Base-by-base conservation (phyloP, 2,888 invertebrate species). In the Keiferia lycopersicella region DNA sequence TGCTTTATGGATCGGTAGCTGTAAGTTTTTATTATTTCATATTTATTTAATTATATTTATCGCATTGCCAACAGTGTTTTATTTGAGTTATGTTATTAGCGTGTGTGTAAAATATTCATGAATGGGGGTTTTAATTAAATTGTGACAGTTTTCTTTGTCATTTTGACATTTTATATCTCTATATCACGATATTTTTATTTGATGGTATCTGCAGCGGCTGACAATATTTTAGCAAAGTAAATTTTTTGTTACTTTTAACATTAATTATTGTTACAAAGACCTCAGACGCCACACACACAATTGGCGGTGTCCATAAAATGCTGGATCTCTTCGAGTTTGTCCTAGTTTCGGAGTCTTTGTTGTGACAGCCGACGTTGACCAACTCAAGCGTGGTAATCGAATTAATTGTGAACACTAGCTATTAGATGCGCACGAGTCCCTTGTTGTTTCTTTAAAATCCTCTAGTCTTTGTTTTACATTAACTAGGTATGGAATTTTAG, bases 371-470 rank as follows among this genome's bases (percentile, higher is more conserved):
- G 82, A 82, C 86, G 87, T 89, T 87, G 87, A 82, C 80, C 84
- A 86, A 86, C 80, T 79, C 84, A 86, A 81, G 88, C 89, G 87
- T 89, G 85, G 75, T 87, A 88, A 90, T 90, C 86, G 86, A 84
- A 81, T 88, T 91, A 91, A 91, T 91, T 88, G 86, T 84, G 51
- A 34, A 39, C 56, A 56, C 34, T 16, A 45, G 34, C 10, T 26
- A 53, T 53, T 53, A 26, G 51, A 53, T 22, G 51, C 51, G 51
- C 51, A 51, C 51, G 51, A 53, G 51, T 53, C 51, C 22, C 14
- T 45, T 26, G 51, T 53, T 53, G 22, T 22, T 53, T 53, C 22
- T 45, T 45, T 16, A 22, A 14, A 53, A 53, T 22, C 48, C 18
- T 48, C 48, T 48, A 18, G 48, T 18, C 22, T 53, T 22, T 12